Evolutionary conservation across 2,797 vertebrate genomes (phyloP).

Genomic region (Lindbergichthys nudifrons): DNA sequence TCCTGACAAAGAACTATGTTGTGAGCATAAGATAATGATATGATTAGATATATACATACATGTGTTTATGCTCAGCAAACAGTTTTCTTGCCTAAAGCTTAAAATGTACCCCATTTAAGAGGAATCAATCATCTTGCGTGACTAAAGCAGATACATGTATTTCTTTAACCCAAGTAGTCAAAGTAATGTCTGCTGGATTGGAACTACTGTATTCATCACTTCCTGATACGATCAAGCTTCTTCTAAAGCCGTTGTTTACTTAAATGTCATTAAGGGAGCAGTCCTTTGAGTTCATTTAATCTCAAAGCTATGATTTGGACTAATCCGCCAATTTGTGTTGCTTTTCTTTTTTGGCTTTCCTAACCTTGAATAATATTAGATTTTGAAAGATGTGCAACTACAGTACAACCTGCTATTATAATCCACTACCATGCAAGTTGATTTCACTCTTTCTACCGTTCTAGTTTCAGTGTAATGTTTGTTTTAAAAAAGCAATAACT

Average conservation of each 20-base stretch:
- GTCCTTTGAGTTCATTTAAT: neutral
- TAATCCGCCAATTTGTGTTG: neutral
- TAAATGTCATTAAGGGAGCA: neutral
- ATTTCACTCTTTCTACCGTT: neutral
- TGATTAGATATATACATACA: neutral
- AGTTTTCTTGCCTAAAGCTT: neutral
- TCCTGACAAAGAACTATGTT: neutral
- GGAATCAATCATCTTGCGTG: neutral
- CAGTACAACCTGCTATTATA: neutral
- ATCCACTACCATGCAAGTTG: neutral
- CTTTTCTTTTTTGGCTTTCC: neutral
- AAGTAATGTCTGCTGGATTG: neutral
- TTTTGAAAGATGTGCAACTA: neutral
- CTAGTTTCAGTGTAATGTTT: neutral
- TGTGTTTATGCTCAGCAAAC: constrained; percentile 5
- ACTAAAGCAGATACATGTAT: neutral
- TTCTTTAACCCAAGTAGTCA: neutral
- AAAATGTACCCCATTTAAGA: neutral
- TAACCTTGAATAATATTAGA: neutral
- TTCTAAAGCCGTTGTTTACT: neutral
- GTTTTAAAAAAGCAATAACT: constrained; percentile 4
- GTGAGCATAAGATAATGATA: neutral
- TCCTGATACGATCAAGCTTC: neutral
- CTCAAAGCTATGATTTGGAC: neutral
- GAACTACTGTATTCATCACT: neutral